These are phyloP conservation scores for Odontothrips loti DNA, from an alignment of 2,888 invertebrate genomes.

Conservation along the genomic window DNA sequence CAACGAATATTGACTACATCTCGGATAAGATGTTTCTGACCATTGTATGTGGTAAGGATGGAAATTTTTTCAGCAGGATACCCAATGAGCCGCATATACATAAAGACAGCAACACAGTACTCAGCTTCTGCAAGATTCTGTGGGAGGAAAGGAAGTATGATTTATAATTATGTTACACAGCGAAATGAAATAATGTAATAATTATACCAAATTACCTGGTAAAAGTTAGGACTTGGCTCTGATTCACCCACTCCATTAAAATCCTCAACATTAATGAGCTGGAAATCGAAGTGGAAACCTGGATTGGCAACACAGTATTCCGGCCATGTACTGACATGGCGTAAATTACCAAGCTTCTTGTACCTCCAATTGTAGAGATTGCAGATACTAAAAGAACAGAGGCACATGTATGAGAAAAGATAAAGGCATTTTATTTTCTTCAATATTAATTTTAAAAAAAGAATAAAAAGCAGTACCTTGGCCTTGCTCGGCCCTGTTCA, in stretches of 20 bases:
- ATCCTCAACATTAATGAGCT: conserved; percentile 92
- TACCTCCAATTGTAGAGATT: conserved; percentile 95
- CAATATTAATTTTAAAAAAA: background rate
- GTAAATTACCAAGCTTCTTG: conserved; percentile 88
- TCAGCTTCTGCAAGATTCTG: conserved; percentile 85
- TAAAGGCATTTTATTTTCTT: background rate
- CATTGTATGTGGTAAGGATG: conserved; percentile 97
- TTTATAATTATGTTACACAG: conserved; percentile 1
- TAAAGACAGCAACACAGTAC: conserved; percentile 93
- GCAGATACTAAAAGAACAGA: conserved; percentile 64
- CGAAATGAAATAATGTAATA: conserved; percentile 28
- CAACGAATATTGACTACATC: conserved; percentile 94
- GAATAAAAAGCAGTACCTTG: conserved; percentile 62
- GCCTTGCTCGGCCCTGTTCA: conserved; percentile 92
- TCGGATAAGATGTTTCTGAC: conserved; percentile 94
- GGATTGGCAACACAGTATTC: conserved; percentile 90
- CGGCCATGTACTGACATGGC: conserved; percentile 75
- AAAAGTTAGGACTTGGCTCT: conserved; percentile 97
- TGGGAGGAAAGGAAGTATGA: background rate
- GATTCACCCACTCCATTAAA: conserved; percentile 96
- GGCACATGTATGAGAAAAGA: conserved; percentile 27
- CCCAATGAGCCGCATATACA: conserved; percentile 96
- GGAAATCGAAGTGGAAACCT: conserved; percentile 89
- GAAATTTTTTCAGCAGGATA: conserved; percentile 97
- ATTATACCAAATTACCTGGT: conserved; percentile 64